These are phyloP conservation scores for Eremophila alpestris DNA, from an alignment of 2,797 vertebrate genomes.

Conservation along the genomic window DNA sequence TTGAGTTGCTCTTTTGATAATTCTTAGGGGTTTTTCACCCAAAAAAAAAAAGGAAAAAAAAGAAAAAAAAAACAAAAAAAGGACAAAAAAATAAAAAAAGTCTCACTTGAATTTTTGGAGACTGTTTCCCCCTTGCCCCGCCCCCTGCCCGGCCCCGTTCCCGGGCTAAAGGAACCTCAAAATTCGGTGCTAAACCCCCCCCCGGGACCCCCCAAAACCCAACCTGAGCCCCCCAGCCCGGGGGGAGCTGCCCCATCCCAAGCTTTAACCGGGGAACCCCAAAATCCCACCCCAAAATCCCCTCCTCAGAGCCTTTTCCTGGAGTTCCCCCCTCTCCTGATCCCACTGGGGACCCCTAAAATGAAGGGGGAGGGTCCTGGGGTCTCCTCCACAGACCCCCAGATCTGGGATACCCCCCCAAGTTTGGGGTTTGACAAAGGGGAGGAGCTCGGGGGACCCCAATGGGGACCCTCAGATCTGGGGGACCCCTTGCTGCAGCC, in stretches of 20 bases:
- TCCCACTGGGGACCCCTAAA: neutral
- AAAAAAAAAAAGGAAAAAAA: neutral
- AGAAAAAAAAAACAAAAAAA: neutral
- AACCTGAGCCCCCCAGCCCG: neutral
- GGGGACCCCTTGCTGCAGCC: neutral
- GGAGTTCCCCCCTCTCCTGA: too few species aligned
- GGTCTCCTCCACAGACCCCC: neutral
- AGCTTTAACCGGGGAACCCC: neutral
- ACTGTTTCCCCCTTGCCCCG: neutral
- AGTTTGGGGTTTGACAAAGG: neutral
- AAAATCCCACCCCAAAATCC: neutral
- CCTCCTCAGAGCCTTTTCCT: too few species aligned
- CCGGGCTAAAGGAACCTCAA: neutral
- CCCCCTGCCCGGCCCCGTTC: neutral
- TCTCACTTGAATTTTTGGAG: neutral
- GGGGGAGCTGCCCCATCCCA: neutral
- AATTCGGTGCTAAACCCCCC: neutral
- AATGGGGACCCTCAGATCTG: neutral
- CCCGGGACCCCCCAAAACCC: neutral
- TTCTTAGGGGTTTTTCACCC: neutral
- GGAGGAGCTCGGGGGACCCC: neutral
- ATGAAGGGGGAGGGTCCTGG: neutral
- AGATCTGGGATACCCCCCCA: neutral
- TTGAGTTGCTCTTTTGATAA: constrained; percentile 29
- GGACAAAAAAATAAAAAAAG: too few species aligned